These are phyloP conservation scores for Triops cancriformis DNA, from an alignment of 1,140 invertebrate species.

Conservation along the genomic window DNA sequence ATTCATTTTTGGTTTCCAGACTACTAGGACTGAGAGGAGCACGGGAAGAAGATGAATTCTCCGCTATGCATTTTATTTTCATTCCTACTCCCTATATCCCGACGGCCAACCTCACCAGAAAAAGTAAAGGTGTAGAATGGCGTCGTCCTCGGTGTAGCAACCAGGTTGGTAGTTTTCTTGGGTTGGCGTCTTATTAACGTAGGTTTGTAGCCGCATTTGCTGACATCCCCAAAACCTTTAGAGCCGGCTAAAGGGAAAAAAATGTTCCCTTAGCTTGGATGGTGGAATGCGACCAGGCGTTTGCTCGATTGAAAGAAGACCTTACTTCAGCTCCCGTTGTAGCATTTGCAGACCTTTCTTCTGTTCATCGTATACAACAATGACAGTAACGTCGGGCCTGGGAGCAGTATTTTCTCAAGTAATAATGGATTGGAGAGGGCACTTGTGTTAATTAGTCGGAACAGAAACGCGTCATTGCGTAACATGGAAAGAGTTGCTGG, in stretches of 20 bases:
- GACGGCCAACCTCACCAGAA: too few relatives aligned
- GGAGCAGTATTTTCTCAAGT: conserved; percentile 37
- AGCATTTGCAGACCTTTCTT: conserved; percentile 39
- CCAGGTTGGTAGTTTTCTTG: conserved; percentile 12
- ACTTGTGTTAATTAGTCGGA: conserved; percentile 41
- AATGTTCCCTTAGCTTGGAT: background rate
- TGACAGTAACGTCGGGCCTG: too few relatives aligned
- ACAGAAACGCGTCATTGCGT: conserved; percentile 38
- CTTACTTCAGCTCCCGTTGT: too few relatives aligned
- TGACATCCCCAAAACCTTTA: conserved; percentile 34
- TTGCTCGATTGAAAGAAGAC: background rate
- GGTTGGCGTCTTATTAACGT: conserved; percentile 38
- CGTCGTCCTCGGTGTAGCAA: conserved; percentile 15
- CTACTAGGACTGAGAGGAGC: too few relatives aligned
- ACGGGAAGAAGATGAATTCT: too few relatives aligned
- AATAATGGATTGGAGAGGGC: conserved; percentile 34
- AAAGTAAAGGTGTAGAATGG: too few relatives aligned
- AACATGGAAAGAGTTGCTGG: conserved; percentile 41
- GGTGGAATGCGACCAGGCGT: background rate
- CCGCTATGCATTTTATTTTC: too few relatives aligned
- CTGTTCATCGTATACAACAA: conserved; percentile 43
- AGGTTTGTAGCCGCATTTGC: conserved; percentile 38
- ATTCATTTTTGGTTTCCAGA: too few relatives aligned
- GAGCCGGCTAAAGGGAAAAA: conserved; percentile 30
- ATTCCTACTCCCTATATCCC: too few relatives aligned